These are phyloP conservation scores for Magallana nippona DNA, from an alignment of 2,888 invertebrate genomes.

Conservation along the genomic window DNA sequence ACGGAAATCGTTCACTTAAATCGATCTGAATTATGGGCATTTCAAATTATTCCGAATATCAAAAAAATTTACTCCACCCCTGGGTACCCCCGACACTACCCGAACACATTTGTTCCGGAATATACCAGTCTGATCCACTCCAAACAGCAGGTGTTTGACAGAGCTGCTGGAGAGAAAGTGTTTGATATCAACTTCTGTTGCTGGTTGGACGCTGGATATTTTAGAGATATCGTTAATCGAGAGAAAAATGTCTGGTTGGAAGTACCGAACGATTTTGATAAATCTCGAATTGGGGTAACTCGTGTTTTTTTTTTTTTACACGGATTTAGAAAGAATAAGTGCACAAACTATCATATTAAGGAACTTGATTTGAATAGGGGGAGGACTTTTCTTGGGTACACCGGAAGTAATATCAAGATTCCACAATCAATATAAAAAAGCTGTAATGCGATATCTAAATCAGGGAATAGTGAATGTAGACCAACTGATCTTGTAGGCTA, in stretches of 20 bases:
- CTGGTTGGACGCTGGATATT: slow-evolving; percentile 51
- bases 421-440: slow-evolving; percentile 45
- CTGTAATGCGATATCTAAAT: slow-evolving; percentile 56
- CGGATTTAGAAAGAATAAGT: slow-evolving; percentile 15
- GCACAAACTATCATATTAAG: slow-evolving; percentile 44
- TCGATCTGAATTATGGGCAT: slow-evolving; percentile 43
- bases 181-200: slow-evolving; percentile 47
- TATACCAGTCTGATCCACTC: slow-evolving; percentile 52
- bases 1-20: slow-evolving; percentile 24
- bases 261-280: slow-evolving; percentile 45
- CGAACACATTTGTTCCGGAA: slow-evolving; percentile 49
- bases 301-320: slow-evolving; percentile 43
- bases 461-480: slow-evolving; percentile 50
- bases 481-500: slow-evolving; percentile 50
- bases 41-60: slow-evolving; percentile 47
- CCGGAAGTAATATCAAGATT: slow-evolving; percentile 41
- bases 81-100: slow-evolving; percentile 49
- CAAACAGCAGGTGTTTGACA: slow-evolving; percentile 43
- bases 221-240: slow-evolving; percentile 40
- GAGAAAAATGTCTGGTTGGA: slow-evolving; percentile 46
- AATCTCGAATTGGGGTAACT: slow-evolving; percentile 45
- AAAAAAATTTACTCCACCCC: slow-evolving; percentile 45
- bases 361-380: slow-evolving; percentile 51
- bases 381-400: slow-evolving; percentile 52
- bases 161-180: slow-evolving; percentile 34